phyloP scores from a whole-genome alignment of 2,888 invertebrate species.

The Calliphora vomitoria region DNA sequence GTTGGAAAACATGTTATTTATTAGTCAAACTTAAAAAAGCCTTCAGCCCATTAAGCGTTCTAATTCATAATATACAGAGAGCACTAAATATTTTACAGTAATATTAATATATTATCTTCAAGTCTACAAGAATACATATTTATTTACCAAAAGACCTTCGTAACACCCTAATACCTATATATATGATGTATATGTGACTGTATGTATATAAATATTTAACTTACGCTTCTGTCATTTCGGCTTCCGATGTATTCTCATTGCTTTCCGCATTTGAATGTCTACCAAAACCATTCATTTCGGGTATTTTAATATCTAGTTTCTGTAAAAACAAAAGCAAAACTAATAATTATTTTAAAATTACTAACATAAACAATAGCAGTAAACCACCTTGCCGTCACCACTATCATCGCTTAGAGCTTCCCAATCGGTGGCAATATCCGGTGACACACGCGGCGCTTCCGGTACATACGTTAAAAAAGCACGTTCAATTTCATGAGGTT shows the following conservation, averaged over 20 bases:
- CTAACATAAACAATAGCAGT: slow-evolving; percentile 11
- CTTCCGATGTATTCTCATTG: slow-evolving; percentile 82
- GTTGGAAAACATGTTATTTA: no score
- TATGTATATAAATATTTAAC: slow-evolving; percentile 68
- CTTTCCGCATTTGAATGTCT: slow-evolving; percentile 79
- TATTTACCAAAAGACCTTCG: no score
- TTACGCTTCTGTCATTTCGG: slow-evolving; percentile 82
- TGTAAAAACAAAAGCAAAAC: slow-evolving; percentile 58
- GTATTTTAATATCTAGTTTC: slow-evolving; percentile 80
- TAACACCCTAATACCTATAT: no score
- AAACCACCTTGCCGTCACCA: slow-evolving; percentile 79
- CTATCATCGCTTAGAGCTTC: slow-evolving; percentile 85
- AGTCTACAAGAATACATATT: no score
- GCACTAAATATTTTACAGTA: no score
- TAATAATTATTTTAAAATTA: slow-evolving; percentile 10
- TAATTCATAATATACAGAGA: no score
- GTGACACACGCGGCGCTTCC: slow-evolving; percentile 92
- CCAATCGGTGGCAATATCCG: slow-evolving; percentile 87
- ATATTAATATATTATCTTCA: no score
- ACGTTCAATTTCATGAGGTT: slow-evolving; percentile 91
- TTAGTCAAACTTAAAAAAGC: no score
- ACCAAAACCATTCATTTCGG: slow-evolving; percentile 80
- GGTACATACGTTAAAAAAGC: slow-evolving; percentile 89
- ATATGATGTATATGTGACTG: no score
- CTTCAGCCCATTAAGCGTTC: no score